Evolutionary conservation across 2,113 vertebrate species (phyloP).

Genomic region (Philantomba maxwellii): DNA sequence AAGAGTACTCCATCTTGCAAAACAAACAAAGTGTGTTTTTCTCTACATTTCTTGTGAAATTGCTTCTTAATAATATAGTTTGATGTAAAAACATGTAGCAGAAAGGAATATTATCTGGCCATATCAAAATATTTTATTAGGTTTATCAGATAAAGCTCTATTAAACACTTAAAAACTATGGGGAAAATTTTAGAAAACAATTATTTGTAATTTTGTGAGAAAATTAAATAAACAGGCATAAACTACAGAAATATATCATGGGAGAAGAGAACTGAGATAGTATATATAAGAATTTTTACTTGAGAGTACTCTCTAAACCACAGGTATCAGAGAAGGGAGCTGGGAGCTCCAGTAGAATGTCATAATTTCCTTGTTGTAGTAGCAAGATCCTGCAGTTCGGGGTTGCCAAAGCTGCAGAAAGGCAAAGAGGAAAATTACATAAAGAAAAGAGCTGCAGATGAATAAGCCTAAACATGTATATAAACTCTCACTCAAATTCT

Average conservation of each 20-base stretch:
- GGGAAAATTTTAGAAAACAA: background rate
- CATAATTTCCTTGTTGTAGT: background rate
- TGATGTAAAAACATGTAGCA: background rate
- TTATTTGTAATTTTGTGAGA: background rate
- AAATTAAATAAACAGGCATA: background rate
- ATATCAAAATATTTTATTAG: background rate
- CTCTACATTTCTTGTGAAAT: background rate
- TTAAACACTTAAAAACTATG: background rate
- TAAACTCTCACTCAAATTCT: background rate
- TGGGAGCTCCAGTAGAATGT: background rate
- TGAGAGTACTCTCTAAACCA: background rate
- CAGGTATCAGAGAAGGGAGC: background rate
- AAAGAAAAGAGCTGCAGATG: background rate
- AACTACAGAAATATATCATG: background rate
- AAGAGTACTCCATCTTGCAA: background rate
- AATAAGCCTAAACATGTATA: background rate
- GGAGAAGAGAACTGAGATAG: background rate
- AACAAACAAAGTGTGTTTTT: background rate
- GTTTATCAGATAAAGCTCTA: background rate
- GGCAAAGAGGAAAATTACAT: background rate
- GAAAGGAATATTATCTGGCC: background rate
- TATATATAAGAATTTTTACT: background rate
- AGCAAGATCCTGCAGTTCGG: background rate
- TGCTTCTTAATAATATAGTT: background rate
- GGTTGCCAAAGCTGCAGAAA: background rate